A percentile compares a stretch with the other conserved stretches of the same genome.
Conservation (phyloP, 1,140 invertebrate genomes). For the Cherax destructor region DNA sequence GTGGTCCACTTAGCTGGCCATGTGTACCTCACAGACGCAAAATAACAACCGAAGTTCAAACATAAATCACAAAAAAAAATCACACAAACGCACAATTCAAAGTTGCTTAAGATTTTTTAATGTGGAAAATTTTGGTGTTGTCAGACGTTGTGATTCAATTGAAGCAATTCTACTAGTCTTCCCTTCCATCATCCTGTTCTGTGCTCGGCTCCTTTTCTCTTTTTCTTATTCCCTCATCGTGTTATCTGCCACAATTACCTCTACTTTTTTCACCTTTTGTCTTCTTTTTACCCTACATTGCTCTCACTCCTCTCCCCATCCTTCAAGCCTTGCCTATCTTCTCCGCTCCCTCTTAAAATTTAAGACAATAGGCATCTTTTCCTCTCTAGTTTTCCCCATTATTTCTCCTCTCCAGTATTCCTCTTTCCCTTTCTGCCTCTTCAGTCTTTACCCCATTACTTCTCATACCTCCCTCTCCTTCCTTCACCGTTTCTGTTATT, state of each 20-base stretch:
- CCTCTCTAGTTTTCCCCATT: background rate
- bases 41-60: background rate
- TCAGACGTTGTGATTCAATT: background rate
- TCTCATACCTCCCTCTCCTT: background rate
- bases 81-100: background rate
- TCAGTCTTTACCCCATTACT: background rate
- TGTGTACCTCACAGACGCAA: too few species aligned
- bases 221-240: background rate
- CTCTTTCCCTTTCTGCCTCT: background rate
- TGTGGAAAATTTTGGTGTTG: background rate
- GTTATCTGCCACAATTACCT: too few species aligned
- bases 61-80: background rate
- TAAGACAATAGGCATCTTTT: too few species aligned
- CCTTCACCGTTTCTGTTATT: too few species aligned
- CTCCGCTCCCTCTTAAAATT: too few species aligned
- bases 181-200: background rate
- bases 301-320: background rate
- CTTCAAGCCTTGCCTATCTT: background rate
- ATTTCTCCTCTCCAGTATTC: background rate
- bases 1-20: too few species aligned
- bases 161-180: background rate
- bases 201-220: too few species aligned
- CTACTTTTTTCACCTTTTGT: background rate
- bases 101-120: background rate
- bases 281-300: background rate